phyloP scores from a whole-genome alignment of 2,888 invertebrate genomes.

The Eucera pruinosa region DNA sequence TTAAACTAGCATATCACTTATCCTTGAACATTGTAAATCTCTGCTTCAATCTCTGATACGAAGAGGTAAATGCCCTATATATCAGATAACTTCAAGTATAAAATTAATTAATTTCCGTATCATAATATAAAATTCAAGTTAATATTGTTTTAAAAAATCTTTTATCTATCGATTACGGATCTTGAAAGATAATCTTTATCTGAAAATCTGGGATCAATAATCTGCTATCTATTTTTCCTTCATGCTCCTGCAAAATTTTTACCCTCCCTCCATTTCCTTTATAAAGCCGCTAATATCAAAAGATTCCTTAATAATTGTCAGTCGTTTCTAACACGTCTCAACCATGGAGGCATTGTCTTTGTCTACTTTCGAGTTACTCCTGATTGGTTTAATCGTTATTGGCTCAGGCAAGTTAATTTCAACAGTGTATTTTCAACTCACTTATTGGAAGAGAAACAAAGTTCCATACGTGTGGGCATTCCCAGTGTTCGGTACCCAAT shows the following conservation, averaged over 20 bases:
- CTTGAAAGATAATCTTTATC: constrained; percentile 4
- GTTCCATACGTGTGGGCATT: constrained; percentile 50
- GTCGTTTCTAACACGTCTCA: neutral
- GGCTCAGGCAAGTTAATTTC: constrained; percentile 22
- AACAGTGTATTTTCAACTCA: constrained; percentile 24
- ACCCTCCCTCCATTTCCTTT: neutral
- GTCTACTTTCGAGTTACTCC: constrained; percentile 16
- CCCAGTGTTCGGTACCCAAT: constrained; percentile 59
- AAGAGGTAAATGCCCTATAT: constrained; percentile 10
- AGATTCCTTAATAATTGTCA: neutral
- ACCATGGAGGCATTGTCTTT: constrained; percentile 37
- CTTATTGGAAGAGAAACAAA: constrained; percentile 68
- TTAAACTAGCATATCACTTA: neutral
- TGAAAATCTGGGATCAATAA: constrained; percentile 24
- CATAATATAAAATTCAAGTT: neutral
- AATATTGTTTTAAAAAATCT: constrained; percentile 8
- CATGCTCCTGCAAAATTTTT: constrained; percentile 12
- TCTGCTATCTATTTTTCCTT: constrained; percentile 21
- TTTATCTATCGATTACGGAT: neutral
- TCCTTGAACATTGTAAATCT: constrained; percentile 1
- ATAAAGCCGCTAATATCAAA: constrained; percentile 11
- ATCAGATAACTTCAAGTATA: constrained; percentile 24
- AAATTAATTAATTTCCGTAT: constrained; percentile 29
- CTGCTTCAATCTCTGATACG: neutral
- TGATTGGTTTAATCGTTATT: constrained; percentile 34